Conservation (phyloP, 1,140 invertebrate species). For the Heliconius melpomene region DNA sequence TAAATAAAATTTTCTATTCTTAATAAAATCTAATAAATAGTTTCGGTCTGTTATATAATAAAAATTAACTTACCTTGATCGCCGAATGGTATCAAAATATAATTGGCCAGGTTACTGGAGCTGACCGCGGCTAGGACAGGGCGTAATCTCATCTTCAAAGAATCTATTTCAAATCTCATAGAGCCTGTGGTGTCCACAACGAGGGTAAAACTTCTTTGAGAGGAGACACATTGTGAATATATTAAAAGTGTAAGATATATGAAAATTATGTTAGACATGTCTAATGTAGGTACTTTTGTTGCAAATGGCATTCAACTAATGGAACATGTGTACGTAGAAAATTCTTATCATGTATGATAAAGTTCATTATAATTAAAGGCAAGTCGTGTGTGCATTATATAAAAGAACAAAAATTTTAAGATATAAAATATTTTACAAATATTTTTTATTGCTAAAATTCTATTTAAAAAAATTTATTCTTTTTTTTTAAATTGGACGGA, state of each 20-base stretch:
- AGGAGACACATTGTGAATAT: not conserved
- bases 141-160: conserved; percentile 48
- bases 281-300: conserved; percentile 10
- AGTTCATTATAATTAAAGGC: conserved; percentile 13
- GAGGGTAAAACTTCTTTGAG: conserved; percentile 52
- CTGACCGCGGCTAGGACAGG: conserved; percentile 36
- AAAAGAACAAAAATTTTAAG: not conserved
- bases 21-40: not conserved
- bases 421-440: not conserved
- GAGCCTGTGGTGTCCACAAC: conserved; percentile 55
- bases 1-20: not conserved
- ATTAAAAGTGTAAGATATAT: not conserved
- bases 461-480: no score
- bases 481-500: no score
- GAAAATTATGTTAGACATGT: not conserved
- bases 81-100: conserved; percentile 57
- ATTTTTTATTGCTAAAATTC: no score
- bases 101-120: conserved; percentile 47
- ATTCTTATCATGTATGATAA: conserved; percentile 25
- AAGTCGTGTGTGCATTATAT: not conserved
- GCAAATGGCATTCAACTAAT: conserved; percentile 7
- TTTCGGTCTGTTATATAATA: not conserved
- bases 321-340: not conserved
- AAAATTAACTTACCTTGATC: conserved; percentile 55
- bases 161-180: conserved; percentile 52